These are phyloP conservation scores for Chlorospingus flavigularis DNA, from an alignment of 2,797 vertebrate species.

Conservation along the genomic window DNA sequence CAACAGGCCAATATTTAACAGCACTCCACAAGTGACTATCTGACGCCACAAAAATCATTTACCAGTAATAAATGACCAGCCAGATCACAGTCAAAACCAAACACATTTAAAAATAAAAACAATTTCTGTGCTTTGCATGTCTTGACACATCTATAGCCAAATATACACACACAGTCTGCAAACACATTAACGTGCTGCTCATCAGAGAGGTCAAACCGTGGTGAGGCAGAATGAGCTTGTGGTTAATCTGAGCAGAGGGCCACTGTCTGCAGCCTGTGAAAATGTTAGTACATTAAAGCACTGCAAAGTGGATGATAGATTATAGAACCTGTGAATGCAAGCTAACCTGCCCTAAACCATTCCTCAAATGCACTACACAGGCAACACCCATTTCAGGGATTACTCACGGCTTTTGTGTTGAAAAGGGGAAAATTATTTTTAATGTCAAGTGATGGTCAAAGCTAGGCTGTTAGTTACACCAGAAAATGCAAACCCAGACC, in stretches of 20 bases:
- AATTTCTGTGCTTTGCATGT: not conserved
- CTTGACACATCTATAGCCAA: not conserved
- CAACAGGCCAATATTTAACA: not conserved
- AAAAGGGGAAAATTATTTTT: constrained; percentile 8
- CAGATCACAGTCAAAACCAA: not conserved
- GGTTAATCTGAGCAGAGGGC: constrained; percentile 14
- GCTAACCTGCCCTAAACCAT: not conserved
- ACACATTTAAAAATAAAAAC: not conserved
- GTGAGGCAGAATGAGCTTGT: constrained; percentile 19
- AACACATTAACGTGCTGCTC: not conserved
- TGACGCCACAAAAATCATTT: not conserved
- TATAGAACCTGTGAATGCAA: not conserved
- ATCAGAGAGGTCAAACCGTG: constrained; percentile 6
- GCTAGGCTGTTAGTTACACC: not conserved
- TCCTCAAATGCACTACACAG: constrained; percentile 27
- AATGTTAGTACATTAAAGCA: not conserved
- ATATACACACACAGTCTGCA: not conserved
- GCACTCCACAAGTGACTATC: not conserved
- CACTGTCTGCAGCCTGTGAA: not conserved
- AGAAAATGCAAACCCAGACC: not conserved
- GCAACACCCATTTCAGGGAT: not conserved
- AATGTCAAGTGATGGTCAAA: constrained; percentile 1
- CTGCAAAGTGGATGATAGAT: constrained; percentile 33
- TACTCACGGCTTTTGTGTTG: not conserved
- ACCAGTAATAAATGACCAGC: not conserved